Evolutionary conservation across 1,140 invertebrate genomes (phyloP).

Genomic region (Tetragonula clypearis): DNA sequence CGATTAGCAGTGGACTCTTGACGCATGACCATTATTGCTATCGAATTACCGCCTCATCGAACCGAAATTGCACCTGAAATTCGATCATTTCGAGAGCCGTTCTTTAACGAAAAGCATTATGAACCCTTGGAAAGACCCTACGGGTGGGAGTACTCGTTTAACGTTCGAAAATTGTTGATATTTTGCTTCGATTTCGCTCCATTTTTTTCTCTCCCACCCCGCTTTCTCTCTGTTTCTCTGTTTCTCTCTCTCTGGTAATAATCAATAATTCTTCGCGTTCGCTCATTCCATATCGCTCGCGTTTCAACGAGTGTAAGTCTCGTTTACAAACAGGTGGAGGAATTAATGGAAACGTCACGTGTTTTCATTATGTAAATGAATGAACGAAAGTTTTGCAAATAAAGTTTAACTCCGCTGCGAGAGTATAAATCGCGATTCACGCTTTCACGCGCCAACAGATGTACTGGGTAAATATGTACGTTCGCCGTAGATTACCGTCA

Average conservation of each 20-base stretch:
- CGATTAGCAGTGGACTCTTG: slow-evolving; percentile 49
- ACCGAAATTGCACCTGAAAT: slow-evolving; percentile 17
- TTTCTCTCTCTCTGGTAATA: not conserved
- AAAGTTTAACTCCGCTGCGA: slow-evolving; percentile 14
- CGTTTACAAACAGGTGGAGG: not conserved
- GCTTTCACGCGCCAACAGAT: slow-evolving; percentile 29
- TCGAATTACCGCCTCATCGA: slow-evolving; percentile 26
- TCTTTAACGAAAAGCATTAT: slow-evolving; percentile 14
- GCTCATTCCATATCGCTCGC: not conserved
- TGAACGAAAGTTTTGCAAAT: slow-evolving; percentile 22
- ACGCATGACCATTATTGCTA: slow-evolving; percentile 20
- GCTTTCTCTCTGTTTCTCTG: not conserved
- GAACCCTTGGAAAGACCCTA: not conserved
- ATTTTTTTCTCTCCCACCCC: not conserved
- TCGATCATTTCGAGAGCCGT: slow-evolving; percentile 21
- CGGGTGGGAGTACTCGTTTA: not conserved
- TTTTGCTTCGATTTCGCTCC: not conserved
- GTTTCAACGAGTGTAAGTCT: not conserved
- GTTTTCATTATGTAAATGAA: slow-evolving; percentile 26
- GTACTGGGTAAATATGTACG: slow-evolving; percentile 25
- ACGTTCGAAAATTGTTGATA: not conserved
- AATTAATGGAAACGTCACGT: not conserved
- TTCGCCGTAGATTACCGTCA: slow-evolving; percentile 23
- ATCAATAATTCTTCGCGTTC: not conserved
- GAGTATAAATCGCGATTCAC: slow-evolving; percentile 19